phyloP scores from a whole-genome alignment of 2,888 invertebrate genomes.

The Ectobius pallidus region DNA sequence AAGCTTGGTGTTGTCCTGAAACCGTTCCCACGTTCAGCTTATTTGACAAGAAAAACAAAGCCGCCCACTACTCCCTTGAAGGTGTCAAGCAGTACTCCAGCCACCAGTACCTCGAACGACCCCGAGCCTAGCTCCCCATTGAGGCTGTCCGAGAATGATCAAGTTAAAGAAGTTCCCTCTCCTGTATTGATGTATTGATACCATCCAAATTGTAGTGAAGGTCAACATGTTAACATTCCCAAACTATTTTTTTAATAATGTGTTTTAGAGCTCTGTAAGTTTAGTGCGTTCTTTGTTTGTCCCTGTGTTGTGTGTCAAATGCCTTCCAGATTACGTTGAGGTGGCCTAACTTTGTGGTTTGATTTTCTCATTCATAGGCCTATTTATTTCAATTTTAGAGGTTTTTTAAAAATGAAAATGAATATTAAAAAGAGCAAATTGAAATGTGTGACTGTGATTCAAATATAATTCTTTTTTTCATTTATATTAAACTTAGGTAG shows the following conservation, averaged over 20 bases:
- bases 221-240: background rate
- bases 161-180: background rate
- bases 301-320: background rate
- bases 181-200: background rate
- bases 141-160: background rate
- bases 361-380: background rate
- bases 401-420: no score
- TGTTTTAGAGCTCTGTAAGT: background rate
- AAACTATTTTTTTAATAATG: slow-evolving; percentile 13
- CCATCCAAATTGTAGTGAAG: background rate
- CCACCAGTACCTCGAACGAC: background rate
- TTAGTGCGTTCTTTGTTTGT: no score
- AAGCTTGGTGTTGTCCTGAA: slow-evolving; percentile 7
- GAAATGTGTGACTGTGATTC: no score
- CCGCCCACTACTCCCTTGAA: background rate
- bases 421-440: no score
- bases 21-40: slow-evolving; percentile 5
- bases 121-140: background rate
- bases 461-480: no score
- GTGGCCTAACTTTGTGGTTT: background rate
- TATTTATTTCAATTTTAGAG: background rate
- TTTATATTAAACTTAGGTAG: no score
- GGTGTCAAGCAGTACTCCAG: background rate
- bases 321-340: background rate
- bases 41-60: slow-evolving; percentile 12